Evolutionary conservation across 2,797 vertebrate species (phyloP).

Genomic region (Crocodylus rhombifer): DNA sequence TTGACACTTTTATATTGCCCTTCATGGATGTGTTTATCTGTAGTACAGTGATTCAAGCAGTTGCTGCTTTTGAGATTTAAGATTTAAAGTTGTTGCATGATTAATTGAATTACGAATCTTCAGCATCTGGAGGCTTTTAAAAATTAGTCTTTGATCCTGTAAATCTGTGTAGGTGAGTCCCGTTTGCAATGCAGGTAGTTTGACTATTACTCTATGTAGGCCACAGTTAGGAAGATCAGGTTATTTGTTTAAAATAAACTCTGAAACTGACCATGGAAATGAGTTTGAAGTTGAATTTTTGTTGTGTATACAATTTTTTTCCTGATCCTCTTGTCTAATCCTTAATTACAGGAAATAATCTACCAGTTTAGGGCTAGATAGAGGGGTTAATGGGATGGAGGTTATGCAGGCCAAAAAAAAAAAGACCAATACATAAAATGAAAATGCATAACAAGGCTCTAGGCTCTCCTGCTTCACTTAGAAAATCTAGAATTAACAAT

Average conservation of each 20-base stretch:
- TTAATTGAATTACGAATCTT: background rate
- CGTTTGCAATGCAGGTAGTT: background rate
- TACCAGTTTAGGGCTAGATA: background rate
- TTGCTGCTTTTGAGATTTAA: background rate
- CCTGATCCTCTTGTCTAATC: background rate
- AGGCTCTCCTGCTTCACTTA: background rate
- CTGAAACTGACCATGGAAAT: background rate
- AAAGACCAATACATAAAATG: background rate
- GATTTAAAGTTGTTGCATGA: too few relatives aligned
- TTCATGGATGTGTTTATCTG: background rate
- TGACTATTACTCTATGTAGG: background rate
- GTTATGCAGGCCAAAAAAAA: background rate
- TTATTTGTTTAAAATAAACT: background rate
- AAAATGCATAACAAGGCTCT: background rate
- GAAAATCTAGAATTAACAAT: background rate
- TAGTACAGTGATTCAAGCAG: background rate
- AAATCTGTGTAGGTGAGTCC: background rate
- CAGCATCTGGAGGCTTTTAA: background rate
- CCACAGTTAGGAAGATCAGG: background rate
- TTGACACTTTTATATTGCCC: fast-evolving
- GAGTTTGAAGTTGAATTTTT: background rate
- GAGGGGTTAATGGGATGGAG: background rate
- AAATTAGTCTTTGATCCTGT: background rate
- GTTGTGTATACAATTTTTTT: background rate
- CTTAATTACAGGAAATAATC: background rate